These are phyloP conservation scores for Chlorops oryzae DNA, from an alignment of 1,140 invertebrate genomes.

Conservation along the genomic window DNA sequence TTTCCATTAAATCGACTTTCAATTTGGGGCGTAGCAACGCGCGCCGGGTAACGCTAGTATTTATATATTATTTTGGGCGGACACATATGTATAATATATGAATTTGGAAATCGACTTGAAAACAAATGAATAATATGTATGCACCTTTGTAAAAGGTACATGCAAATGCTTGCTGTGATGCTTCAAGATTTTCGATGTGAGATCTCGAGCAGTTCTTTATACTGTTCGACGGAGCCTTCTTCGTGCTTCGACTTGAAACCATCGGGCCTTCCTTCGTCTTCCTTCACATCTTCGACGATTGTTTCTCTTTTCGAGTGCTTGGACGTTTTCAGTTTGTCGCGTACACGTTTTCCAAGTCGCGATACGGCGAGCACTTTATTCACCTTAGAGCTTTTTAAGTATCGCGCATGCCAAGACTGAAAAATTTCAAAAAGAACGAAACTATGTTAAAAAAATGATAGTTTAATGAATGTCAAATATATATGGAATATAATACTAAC, in stretches of 20 bases:
- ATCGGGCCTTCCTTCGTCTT: conserved; percentile 17
- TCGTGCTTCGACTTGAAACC: conserved; percentile 36
- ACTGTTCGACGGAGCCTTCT: conserved; percentile 44
- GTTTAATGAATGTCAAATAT: neutral
- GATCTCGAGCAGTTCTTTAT: conserved; percentile 38
- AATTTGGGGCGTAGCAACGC: no score
- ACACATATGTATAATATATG: no score
- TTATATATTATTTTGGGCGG: no score
- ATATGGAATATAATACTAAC: no score
- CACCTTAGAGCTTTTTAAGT: conserved; percentile 52
- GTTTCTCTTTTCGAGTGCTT: conserved; percentile 44
- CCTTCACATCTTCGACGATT: conserved; percentile 9
- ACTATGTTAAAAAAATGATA: conserved; percentile 1
- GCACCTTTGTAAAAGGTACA: no score
- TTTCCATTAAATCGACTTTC: no score
- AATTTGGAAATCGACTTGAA: no score
- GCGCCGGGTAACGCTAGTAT: no score
- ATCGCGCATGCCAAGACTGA: conserved; percentile 44
- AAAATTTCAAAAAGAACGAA: neutral
- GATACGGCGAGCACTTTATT: conserved; percentile 53
- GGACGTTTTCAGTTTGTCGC: conserved; percentile 55
- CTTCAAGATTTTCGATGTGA: conserved; percentile 28
- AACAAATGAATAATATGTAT: no score
- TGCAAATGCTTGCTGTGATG: no score
- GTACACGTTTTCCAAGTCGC: conserved; percentile 52